Base-by-base conservation (phyloP, 2,797 vertebrate genomes). In the Lepus oiostolus region DNA sequence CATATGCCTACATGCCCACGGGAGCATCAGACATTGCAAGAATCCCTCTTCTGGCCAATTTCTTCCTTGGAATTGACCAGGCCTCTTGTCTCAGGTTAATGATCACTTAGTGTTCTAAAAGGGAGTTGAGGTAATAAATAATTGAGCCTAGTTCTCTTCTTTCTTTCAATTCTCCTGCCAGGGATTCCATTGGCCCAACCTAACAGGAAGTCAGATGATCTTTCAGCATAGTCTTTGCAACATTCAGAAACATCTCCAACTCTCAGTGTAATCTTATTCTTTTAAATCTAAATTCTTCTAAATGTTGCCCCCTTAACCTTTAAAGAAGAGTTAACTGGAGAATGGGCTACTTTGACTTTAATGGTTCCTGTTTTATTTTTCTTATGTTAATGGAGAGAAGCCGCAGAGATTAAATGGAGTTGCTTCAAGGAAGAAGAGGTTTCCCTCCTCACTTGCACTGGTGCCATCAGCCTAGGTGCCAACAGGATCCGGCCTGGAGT, bases 191-290 rank as follows among this genome's bases (percentile, higher is more conserved):
- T 71, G 58, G 1, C 67, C 47, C 67, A 84, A 47, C 13, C 32
- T 30, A 92, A 19, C 6, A 47, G 38, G 24, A 52, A 71, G 4
- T 77, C 91, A 50, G 67, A 72, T 0, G 11, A n/a, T 35, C 8
- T 13, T 81, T 28, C 30, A 28, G 32, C 62, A 2, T 71, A 47
- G 63, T 50, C 67, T 26, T 35, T 16, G 50, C 32, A 70, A 63
- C 58, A 35, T 84, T 79, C 67, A 58, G 67, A 76, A 94, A 92
- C 32, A 68, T 10, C 35, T 50, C 62, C 82, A 94, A 52, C 24
- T 76, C 63, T 88, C 80, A 67, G 85, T 24, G 17, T 75, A 83
- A 80, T 52, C 74, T 85, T 67, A 52, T 2, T 91, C 17, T 32
- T 94, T 93, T 62, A 68, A 47, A 47, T 47, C 42, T 47, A 47